Conservation (phyloP, 2,113 vertebrate species). For the Tautogolabrus adspersus region DNA sequence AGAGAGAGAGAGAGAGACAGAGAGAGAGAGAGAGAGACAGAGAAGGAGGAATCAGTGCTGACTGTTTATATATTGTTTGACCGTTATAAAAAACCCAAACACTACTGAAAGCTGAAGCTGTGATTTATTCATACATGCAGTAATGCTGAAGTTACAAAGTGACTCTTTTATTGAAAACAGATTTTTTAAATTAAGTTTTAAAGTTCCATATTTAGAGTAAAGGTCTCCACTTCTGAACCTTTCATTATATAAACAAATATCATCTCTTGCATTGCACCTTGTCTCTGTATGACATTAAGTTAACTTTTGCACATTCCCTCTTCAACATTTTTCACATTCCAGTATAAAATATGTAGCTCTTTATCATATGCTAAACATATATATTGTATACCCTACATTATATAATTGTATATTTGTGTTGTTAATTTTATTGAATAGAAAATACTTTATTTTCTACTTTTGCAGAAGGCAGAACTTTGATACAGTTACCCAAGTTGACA, state of each 20-base stretch:
- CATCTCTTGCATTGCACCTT: not conserved
- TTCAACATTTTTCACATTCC: too few relatives aligned
- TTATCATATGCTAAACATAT: too few relatives aligned
- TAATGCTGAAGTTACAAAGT: not conserved
- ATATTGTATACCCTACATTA: too few relatives aligned
- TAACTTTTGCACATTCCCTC: not conserved
- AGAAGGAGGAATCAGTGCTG: not conserved
- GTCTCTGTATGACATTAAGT: too few relatives aligned
- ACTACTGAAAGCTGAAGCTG: not conserved
- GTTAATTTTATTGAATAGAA: too few relatives aligned
- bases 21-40: not conserved
- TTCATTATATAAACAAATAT: not conserved
- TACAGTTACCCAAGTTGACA: too few relatives aligned
- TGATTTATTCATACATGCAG: not conserved
- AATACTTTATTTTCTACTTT: too few relatives aligned
- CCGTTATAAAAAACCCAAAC: not conserved
- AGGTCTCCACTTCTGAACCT: not conserved
- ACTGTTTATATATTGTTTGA: slow-evolving; percentile 31
- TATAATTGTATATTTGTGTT: too few relatives aligned
- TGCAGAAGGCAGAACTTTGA: too few relatives aligned
- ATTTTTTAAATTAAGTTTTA: too few relatives aligned
- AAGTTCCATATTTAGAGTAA: too few relatives aligned
- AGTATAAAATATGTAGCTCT: too few relatives aligned
- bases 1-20: not conserved
- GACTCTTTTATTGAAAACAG: not conserved